Evolutionary conservation across 2,888 invertebrate genomes (phyloP).

Genomic region (Nymphalis c-album): DNA sequence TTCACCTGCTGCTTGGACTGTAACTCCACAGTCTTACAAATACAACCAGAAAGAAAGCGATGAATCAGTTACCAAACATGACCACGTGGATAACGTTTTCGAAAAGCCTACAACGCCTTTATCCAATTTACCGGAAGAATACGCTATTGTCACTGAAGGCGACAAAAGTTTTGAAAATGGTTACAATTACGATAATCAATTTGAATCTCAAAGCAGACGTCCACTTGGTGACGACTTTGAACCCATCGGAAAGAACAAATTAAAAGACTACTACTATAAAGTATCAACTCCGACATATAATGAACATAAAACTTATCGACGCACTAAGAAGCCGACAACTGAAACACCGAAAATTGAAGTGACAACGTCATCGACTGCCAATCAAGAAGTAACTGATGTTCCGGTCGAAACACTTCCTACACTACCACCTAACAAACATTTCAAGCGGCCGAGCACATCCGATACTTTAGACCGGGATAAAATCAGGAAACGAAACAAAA

Average conservation of each 20-base stretch:
- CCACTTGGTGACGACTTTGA: constrained; percentile 74
- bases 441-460: constrained; percentile 63
- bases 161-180: constrained; percentile 71
- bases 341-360: constrained; percentile 50
- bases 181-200: constrained; percentile 66
- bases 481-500: constrained; percentile 71
- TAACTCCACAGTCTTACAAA: constrained; percentile 58
- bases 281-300: constrained; percentile 69
- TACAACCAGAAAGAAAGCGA: constrained; percentile 56
- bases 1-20: constrained; percentile 63
- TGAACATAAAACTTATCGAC: constrained; percentile 58
- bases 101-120: constrained; percentile 57
- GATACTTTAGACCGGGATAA: constrained; percentile 63
- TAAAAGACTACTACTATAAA: constrained; percentile 75
- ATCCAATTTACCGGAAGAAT: constrained; percentile 66
- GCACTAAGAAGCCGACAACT: constrained; percentile 65
- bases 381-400: constrained; percentile 55
- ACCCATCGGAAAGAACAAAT: constrained; percentile 70
- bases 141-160: constrained; percentile 70
- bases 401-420: constrained; percentile 68
- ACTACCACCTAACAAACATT: constrained; percentile 72
- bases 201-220: constrained; percentile 74
- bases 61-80: constrained; percentile 55
- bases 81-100: constrained; percentile 49
- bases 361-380: constrained; percentile 48